Conservation (phyloP, 2,113 vertebrate genomes). For the Suricata suricatta region DNA sequence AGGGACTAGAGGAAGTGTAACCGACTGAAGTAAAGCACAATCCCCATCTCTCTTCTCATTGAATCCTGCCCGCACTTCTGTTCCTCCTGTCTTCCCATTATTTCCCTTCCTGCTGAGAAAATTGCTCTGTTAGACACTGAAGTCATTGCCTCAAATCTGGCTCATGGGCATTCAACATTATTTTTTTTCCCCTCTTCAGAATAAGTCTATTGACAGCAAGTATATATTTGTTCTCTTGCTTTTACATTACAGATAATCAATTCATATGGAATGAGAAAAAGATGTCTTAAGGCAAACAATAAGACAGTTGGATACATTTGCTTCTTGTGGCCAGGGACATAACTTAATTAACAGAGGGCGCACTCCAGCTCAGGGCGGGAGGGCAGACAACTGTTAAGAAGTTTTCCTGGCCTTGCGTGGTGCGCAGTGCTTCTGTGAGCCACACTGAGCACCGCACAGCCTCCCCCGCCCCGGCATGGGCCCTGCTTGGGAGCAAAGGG, state of each 20-base stretch:
- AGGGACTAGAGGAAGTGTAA: not conserved
- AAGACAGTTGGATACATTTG: not conserved
- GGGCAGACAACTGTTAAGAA: not conserved
- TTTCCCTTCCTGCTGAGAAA: conserved; percentile 28
- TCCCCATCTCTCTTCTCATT: not conserved
- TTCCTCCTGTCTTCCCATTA: not conserved
- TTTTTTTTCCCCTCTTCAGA: not conserved
- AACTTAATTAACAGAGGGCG: conserved; percentile 37
- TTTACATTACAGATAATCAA: conserved; percentile 48
- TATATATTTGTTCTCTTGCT: not conserved
- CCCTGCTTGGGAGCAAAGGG: not conserved
- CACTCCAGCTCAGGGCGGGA: not conserved
- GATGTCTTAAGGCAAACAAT: conserved; percentile 30
- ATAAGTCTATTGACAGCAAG: conserved; percentile 53
- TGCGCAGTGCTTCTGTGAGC: not conserved
- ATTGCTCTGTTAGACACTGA: not conserved
- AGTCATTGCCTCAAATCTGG: conserved; percentile 3
- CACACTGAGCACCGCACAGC: not conserved
- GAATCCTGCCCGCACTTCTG: not conserved
- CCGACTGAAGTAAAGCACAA: not conserved
- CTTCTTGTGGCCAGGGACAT: conserved; percentile 30
- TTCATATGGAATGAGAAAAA: conserved; percentile 28
- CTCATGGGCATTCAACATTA: conserved; percentile 13
- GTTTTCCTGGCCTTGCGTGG: not conserved
- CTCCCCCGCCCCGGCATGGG: not conserved